Evolutionary conservation across 2,113 vertebrate species (phyloP), one percentile per base, ranked within the genome.

Genomic region (Myrmecobius fasciatus): DNA sequence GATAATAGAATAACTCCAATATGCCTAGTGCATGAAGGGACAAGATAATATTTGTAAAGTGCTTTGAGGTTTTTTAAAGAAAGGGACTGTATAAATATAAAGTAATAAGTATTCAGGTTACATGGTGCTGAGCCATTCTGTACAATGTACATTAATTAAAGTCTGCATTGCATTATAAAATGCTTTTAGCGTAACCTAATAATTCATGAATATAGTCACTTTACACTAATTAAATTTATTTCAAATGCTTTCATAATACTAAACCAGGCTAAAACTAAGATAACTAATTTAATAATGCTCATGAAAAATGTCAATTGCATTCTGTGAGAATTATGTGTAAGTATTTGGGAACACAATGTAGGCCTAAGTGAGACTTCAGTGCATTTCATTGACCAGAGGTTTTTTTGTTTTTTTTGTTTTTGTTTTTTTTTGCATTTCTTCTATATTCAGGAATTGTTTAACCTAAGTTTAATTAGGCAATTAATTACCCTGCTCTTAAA

Each of bases 401-500:
- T 67, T 92, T 93, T 94, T 96, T 95, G 4, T 12, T 17, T 53
- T 53, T 17, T 20, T 53, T 52, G 52, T 53, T 53, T 53, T 5
- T 25, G n/a, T 36, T 67, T 67, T 67, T 91, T 93, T 95, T 96
- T 96, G 1, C 83, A 56, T 93, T 97, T 95, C 52, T 95, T 97
- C 92, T 31, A 91, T 96, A 60, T 96, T 97, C 51, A 94, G 14
- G 25, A 52, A 51, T 95, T 95, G 6, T 95, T 96, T 88, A 95
- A 95, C 83, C 52, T 92, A 91, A 93, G 96, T 97, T 96, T 95
- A 53, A 53, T 93, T 20, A 52, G 12, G 3, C 54, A 93, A 88
- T 97, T 97, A 97, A 97, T 97, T 97, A 96, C 89, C 75, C 91
- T 96, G 96, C 47, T 51, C 48, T 90, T 96, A 96, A 97, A 93